phyloP scores from a whole-genome alignment of 2,888 invertebrate genomes.

The Amphipyra berbera region DNA sequence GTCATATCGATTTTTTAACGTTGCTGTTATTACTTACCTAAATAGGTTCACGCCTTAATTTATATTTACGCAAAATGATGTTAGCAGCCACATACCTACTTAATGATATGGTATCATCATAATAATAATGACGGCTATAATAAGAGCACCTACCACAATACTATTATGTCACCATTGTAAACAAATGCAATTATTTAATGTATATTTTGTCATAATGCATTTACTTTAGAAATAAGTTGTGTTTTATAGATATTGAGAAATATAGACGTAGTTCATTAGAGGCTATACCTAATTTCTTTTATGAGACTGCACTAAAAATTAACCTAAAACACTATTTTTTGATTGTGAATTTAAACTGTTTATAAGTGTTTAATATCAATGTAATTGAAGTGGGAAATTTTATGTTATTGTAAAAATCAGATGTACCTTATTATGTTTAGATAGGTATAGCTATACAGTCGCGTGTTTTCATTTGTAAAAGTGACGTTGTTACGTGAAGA shows the following conservation, averaged over 20 bases:
- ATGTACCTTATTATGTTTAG: constrained; percentile 56
- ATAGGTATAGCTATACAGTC: constrained; percentile 57
- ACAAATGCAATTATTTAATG: constrained; percentile 38
- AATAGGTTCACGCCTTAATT: constrained; percentile 7
- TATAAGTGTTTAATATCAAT: constrained; percentile 54
- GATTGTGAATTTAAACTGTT: constrained; percentile 33
- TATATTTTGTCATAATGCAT: constrained; percentile 59
- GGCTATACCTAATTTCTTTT: constrained; percentile 62
- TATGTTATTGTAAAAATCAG: constrained; percentile 52
- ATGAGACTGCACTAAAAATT: constrained; percentile 59
- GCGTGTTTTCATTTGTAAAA: constrained; percentile 59
- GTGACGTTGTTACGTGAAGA: constrained; percentile 65
- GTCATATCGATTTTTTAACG: constrained; percentile 12
- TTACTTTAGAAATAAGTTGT: constrained; percentile 59
- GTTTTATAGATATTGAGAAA: constrained; percentile 48
- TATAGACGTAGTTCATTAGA: constrained; percentile 57
- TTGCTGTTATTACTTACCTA: constrained; percentile 12
- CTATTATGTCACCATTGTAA: constrained; percentile 39
- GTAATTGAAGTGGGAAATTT: constrained; percentile 56
- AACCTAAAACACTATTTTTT: constrained; percentile 39
- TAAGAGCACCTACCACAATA: constrained; percentile 24
- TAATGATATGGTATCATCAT: neutral
- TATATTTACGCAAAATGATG: constrained; percentile 4
- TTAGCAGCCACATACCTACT: constrained; percentile 6
- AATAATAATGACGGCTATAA: constrained; percentile 1